These are phyloP conservation scores for Pseudonaja textilis DNA, from an alignment of 2,113 vertebrate genomes.

Conservation along the genomic window DNA sequence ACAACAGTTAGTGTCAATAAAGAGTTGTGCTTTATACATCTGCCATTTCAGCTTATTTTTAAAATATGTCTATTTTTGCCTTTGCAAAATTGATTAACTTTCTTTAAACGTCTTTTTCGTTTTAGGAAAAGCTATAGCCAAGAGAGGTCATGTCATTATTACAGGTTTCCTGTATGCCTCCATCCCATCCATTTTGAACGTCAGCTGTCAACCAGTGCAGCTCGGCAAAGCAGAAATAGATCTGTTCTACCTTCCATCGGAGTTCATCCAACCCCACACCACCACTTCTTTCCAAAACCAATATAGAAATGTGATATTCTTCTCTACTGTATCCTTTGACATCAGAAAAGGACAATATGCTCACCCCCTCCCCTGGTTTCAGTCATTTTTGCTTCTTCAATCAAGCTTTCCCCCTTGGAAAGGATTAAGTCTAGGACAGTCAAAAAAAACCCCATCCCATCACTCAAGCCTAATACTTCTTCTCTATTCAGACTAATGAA, in stretches of 20 bases:
- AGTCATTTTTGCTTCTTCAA: neutral
- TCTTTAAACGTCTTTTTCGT: neutral
- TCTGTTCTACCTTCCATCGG: neutral
- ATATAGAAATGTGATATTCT: neutral
- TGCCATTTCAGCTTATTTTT: slow-evolving; percentile 18
- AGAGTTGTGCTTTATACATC: slow-evolving; percentile 9
- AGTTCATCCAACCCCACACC: neutral
- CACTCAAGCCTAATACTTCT: neutral
- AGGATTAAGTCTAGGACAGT: neutral
- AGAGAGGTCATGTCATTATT: neutral
- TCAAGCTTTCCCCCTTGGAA: neutral
- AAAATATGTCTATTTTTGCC: neutral
- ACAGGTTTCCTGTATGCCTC: neutral
- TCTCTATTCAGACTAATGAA: neutral
- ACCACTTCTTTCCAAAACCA: neutral
- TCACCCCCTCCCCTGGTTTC: neutral
- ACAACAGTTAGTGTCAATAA: slow-evolving; percentile 32
- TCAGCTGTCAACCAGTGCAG: neutral
- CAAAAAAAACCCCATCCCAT: neutral
- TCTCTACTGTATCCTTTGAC: neutral
- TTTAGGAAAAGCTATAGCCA: neutral
- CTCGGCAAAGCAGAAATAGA: neutral
- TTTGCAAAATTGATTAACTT: neutral
- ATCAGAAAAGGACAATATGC: neutral
- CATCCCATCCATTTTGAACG: neutral